These are phyloP conservation scores for Drosophila fungiperda DNA, from an alignment of 2,888 invertebrate genomes.

Conservation along the genomic window DNA sequence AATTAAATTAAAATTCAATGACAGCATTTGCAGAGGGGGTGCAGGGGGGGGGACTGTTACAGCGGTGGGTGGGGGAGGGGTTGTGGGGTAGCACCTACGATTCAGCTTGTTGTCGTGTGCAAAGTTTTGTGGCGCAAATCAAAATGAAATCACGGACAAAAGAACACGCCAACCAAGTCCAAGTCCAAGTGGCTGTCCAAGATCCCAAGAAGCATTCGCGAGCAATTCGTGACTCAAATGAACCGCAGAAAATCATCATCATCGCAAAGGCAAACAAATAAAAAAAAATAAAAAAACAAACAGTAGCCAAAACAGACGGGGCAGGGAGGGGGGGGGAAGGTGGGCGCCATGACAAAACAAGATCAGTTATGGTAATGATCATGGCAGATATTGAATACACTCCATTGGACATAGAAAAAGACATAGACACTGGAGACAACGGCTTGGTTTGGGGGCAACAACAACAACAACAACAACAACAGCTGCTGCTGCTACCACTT, in stretches of 20 bases:
- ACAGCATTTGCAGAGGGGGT: slow-evolving; percentile 46
- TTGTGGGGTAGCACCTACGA: slow-evolving; percentile 62
- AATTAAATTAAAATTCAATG: slow-evolving; percentile 79
- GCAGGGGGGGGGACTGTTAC: too few species aligned
- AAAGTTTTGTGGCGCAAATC: slow-evolving; percentile 68
- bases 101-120: slow-evolving; percentile 72
- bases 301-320: slow-evolving; percentile 31
- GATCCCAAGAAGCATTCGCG: slow-evolving; percentile 55
- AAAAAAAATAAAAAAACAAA: slow-evolving; percentile 24
- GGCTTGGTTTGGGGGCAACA: slow-evolving; percentile 19
- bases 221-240: slow-evolving; percentile 80
- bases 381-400: slow-evolving; percentile 66
- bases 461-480: background rate
- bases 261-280: slow-evolving; percentile 35
- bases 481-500: background rate
- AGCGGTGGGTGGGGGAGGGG: background rate
- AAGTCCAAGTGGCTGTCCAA: slow-evolving; percentile 58
- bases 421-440: slow-evolving; percentile 29
- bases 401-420: slow-evolving; percentile 33
- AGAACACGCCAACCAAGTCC: slow-evolving; percentile 71
- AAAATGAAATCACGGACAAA: slow-evolving; percentile 76
- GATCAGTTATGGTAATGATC: slow-evolving; percentile 79
- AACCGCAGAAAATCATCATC: slow-evolving; percentile 77
- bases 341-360: slow-evolving; percentile 72
- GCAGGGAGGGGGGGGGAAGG: slow-evolving; percentile 5